Conservation (phyloP, 2,797 vertebrate genomes). For the Neopelma chrysocephalum region DNA sequence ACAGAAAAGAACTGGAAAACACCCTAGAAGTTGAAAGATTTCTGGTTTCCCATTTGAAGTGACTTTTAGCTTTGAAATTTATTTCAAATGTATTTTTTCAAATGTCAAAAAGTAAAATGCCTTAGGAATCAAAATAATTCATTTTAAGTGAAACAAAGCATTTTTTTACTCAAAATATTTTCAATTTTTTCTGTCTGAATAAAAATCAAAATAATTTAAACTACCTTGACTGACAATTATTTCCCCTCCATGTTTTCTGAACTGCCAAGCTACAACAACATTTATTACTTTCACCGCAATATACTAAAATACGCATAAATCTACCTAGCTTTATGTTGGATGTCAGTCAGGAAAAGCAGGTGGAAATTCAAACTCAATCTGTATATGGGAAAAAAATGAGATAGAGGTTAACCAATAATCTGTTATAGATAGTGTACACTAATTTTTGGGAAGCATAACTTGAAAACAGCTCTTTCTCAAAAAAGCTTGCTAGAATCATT, state of each 20-base stretch:
- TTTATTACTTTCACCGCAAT: background rate
- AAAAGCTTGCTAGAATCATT: background rate
- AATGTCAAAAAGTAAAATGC: conserved; percentile 4
- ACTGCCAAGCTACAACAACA: background rate
- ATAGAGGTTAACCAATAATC: background rate
- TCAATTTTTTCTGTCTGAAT: background rate
- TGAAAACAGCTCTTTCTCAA: background rate
- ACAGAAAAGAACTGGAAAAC: conserved; percentile 20
- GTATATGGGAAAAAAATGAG: background rate
- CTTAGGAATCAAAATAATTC: conserved; percentile 19
- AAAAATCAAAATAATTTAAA: conserved; percentile 31
- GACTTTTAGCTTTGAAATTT: conserved; percentile 11
- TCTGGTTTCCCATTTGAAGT: conserved; percentile 27
- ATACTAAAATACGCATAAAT: background rate
- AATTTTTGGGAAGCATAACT: background rate
- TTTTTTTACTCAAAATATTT: conserved; percentile 16
- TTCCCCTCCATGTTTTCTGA: conserved; percentile 33
- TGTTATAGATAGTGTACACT: background rate
- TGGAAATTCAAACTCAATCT: conserved; percentile 15
- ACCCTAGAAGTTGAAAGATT: conserved; percentile 34
- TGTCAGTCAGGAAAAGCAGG: conserved; percentile 47
- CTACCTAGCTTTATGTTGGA: conserved; percentile 1
- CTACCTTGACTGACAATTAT: conserved; percentile 23
- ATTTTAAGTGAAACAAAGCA: conserved; percentile 10
- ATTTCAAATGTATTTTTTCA: conserved; percentile 23